Base-by-base conservation (phyloP, 2,113 vertebrate species). In the Marmota monax region DNA sequence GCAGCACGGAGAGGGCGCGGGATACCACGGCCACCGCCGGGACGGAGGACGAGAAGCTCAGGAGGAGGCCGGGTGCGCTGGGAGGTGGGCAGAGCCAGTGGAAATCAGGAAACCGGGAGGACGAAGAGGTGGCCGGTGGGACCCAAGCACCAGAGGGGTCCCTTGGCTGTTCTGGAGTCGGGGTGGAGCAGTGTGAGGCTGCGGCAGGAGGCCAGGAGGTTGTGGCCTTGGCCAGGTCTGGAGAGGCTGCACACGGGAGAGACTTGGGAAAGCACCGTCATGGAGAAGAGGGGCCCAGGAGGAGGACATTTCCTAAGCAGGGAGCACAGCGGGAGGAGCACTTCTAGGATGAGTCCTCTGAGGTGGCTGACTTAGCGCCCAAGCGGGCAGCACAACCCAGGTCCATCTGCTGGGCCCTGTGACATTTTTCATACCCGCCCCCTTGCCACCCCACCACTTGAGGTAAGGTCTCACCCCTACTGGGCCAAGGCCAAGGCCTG, bases 331-430 rank as follows among this genome's bases (percentile, higher is more conserved):
- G 6, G 17, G 5, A 70, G 51, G 51, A 51, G 32, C 45, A 48
- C 2, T 0, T 39, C 53, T 2, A 10, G 37, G 7, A 29, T 34
- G 42, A n/a, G 7, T 61, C 22, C 22, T 32, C 27, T 0, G 34
- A 86, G 42, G 37, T 29, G 22, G 76, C 37, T 3, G 1, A 18
- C 25, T 1, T 32, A 39, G 42, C 12, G 37, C 14, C 70, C 8
- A 22, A 27, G 4, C 45, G 20, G n/a, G 29, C 51, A 20, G 18
- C 7, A 1, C 45, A 4, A 18, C 12, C 32, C 45, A 29, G 53
- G 27, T 39, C 61, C 58, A 7, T 1, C 1, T 3, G 11, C 61
- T 14, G 12, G 32, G 34, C 22, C 45, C 29, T n/a, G 37, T 5
- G 70, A n/a, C 7, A 37, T n/a, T 25, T 56, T 20, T 67, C 61